Evolutionary conservation across 2,797 vertebrate species (phyloP).

Genomic region (Tenualosa ilisha): DNA sequence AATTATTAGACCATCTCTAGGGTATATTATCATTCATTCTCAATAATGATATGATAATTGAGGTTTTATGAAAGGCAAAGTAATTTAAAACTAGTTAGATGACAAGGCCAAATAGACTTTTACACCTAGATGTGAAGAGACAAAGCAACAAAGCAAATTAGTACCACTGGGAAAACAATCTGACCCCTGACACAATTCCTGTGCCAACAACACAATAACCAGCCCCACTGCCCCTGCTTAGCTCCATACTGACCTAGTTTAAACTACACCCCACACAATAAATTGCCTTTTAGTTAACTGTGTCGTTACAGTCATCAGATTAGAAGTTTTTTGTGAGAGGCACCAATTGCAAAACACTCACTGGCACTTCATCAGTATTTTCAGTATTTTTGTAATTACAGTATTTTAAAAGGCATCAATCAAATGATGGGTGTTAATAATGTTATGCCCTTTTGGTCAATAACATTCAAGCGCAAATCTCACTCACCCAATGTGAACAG

Average conservation of each 20-base stretch:
- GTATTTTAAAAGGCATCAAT: not conserved
- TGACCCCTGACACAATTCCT: conserved; percentile 13
- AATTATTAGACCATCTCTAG: not conserved
- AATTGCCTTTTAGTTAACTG: not conserved
- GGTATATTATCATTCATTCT: not conserved
- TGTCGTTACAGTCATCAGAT: not conserved
- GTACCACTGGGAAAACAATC: not conserved
- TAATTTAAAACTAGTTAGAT: not conserved
- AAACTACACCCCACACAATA: not conserved
- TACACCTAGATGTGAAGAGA: not conserved
- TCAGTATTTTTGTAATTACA: too few species aligned
- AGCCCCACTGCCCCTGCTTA: not conserved
- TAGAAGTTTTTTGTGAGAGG: not conserved
- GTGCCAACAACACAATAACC: not conserved
- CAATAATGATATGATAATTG: not conserved
- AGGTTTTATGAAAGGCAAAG: not conserved
- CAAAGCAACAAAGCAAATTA: not conserved
- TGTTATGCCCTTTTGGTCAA: not conserved
- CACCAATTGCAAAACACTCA: not conserved
- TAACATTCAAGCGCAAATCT: not conserved
- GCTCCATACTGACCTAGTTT: conserved; percentile 6
- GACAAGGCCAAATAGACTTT: not conserved
- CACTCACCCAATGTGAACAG: conserved; percentile 8
- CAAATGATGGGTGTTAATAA: not conserved
- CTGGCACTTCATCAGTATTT: not conserved